Percentiles rank a stretch among this genome's conserved stretches.
These are phyloP conservation scores for Hippocampus kuda DNA, from an alignment of 2,797 vertebrate genomes.

Conservation along the genomic window DNA sequence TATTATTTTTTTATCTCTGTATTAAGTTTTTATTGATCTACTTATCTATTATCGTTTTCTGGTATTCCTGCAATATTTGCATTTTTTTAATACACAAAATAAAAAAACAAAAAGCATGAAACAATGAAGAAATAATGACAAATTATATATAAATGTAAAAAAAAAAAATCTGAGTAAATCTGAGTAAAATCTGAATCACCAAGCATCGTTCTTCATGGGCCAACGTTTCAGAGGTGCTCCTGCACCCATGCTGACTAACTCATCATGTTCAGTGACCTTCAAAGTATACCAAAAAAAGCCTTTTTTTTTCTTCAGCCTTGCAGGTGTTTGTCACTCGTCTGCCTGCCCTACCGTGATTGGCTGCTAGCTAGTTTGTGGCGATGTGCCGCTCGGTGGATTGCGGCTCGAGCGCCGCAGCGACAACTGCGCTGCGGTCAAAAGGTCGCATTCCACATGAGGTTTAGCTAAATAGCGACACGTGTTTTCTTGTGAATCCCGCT, in stretches of 20 bases:
- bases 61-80: no score
- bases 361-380: neutral
- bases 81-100: no score
- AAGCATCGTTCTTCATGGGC: slow-evolving; percentile 68
- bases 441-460: slow-evolving; percentile 17
- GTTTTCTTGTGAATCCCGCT: slow-evolving; percentile 35
- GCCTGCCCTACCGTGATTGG: neutral
- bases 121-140: no score
- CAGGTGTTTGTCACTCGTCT: neutral
- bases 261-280: neutral
- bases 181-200: slow-evolving; percentile 56
- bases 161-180: no score
- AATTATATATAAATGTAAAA: no score
- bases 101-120: no score
- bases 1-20: no score
- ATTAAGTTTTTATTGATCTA: no score
- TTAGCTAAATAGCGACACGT: slow-evolving; percentile 33
- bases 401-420: neutral
- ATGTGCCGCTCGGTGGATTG: neutral
- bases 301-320: neutral
- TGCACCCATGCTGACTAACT: slow-evolving; percentile 8
- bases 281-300: slow-evolving; percentile 14
- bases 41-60: no score
- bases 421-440: neutral
- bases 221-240: slow-evolving; percentile 59